Conservation (phyloP, 2,113 vertebrate species). For the Mormyrus lacerda region DNA sequence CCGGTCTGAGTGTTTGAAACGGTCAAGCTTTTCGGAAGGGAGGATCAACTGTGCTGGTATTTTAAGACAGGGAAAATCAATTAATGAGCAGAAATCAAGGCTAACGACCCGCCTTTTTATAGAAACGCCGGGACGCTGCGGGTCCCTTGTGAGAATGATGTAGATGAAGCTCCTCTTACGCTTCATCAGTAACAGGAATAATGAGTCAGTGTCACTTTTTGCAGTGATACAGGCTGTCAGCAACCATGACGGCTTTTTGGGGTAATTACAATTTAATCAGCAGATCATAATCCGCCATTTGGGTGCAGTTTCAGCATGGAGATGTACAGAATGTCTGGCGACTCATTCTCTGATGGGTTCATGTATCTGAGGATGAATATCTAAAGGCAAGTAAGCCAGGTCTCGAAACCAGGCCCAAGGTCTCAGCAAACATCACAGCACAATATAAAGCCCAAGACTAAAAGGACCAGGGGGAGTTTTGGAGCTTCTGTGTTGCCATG, state of each 20-base stretch:
- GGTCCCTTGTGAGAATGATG: neutral
- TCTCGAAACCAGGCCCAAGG: neutral
- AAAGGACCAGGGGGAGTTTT: neutral
- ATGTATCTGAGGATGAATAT: neutral
- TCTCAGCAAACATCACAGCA: neutral
- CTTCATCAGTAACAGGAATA: neutral
- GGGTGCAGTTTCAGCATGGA: neutral
- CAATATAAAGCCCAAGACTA: neutral
- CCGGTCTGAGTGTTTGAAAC: neutral
- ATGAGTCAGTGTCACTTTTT: neutral
- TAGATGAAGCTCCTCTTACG: neutral
- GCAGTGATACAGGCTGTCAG: neutral
- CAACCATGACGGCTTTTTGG: neutral
- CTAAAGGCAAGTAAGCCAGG: neutral
- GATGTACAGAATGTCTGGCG: neutral
- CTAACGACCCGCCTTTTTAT: neutral
- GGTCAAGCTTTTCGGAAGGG: conserved; percentile 5
- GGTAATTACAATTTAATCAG: neutral
- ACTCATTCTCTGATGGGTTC: neutral
- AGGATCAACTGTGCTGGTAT: neutral
- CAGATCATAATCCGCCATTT: neutral
- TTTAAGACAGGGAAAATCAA: neutral
- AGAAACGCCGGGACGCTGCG: neutral
- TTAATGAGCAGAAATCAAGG: neutral
- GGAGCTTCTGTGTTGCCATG: neutral